These are phyloP conservation scores for Drosophila koepferae DNA, from an alignment of 2,888 invertebrate species.

Conservation along the genomic window DNA sequence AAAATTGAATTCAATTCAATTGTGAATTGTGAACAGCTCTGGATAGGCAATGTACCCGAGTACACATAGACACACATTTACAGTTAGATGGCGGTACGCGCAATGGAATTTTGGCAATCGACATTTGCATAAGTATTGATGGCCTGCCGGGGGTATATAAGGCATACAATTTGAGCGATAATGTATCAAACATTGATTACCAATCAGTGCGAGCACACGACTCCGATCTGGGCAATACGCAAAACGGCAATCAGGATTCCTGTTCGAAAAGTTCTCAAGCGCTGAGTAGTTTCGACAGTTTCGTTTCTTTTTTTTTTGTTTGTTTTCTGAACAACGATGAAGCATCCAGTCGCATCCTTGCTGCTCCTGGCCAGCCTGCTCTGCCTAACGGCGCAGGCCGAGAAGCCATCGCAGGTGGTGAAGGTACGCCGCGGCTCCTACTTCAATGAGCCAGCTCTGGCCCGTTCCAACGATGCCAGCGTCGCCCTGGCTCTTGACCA, in stretches of 20 bases:
- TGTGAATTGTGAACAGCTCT: slow-evolving; percentile 33
- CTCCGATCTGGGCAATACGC: neutral
- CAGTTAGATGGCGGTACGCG: slow-evolving; percentile 40
- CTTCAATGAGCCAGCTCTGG: slow-evolving; percentile 58
- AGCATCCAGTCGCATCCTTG: slow-evolving; percentile 36
- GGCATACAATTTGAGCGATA: slow-evolving; percentile 49
- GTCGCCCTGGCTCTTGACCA: slow-evolving; percentile 27
- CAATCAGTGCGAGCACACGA: slow-evolving; percentile 67
- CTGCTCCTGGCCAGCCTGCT: slow-evolving; percentile 55
- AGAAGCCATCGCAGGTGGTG: slow-evolving; percentile 18
- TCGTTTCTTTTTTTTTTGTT: too few species aligned
- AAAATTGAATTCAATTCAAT: slow-evolving; percentile 60
- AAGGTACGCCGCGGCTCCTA: slow-evolving; percentile 51
- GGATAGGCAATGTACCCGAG: slow-evolving; percentile 19
- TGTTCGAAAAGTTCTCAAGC: slow-evolving; percentile 65
- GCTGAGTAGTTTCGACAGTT: slow-evolving; percentile 62
- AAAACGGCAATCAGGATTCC: slow-evolving; percentile 1
- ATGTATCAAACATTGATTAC: slow-evolving; percentile 78
- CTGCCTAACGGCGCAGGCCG: slow-evolving; percentile 21
- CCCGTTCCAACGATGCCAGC: slow-evolving; percentile 49
- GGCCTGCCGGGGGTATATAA: slow-evolving; percentile 72
- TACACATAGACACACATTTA: slow-evolving; percentile 32
- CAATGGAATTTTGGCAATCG: slow-evolving; percentile 15
- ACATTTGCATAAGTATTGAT: slow-evolving; percentile 56
- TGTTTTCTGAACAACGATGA: slow-evolving; percentile 24